Evolutionary conservation across 1,140 invertebrate species (phyloP).

Genomic region (Sarcophaga peregrina): DNA sequence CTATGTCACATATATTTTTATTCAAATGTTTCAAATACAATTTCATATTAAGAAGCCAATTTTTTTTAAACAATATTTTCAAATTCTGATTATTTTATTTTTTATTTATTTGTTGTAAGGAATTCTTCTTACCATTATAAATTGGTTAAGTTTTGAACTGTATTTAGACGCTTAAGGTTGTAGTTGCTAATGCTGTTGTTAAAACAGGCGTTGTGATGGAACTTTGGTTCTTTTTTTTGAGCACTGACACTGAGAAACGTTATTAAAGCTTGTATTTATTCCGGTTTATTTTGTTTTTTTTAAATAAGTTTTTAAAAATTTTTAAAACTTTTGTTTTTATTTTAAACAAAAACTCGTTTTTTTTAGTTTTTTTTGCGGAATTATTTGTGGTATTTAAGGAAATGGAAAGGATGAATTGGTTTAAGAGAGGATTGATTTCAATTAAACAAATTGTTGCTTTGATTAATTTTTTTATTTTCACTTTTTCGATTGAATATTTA

Average conservation of each 20-base stretch:
- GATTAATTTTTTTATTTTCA: not conserved
- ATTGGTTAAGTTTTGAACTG: too few species aligned
- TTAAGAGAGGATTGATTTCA: not conserved
- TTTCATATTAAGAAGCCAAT: too few species aligned
- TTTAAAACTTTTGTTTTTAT: not conserved
- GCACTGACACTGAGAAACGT: not conserved
- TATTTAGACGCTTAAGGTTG: too few species aligned
- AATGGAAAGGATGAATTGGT: not conserved
- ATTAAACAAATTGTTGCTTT: conserved; percentile 16
- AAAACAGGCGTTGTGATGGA: too few species aligned
- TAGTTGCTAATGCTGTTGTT: too few species aligned
- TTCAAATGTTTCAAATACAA: too few species aligned
- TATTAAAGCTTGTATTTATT: too few species aligned
- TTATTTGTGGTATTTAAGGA: not conserved
- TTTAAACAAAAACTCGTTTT: not conserved
- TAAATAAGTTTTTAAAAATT: not conserved
- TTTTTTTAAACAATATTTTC: too few species aligned
- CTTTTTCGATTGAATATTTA: not conserved
- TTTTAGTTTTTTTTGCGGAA: not conserved
- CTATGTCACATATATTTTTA: too few species aligned
- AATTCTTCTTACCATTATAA: too few species aligned
- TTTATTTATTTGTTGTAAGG: too few species aligned
- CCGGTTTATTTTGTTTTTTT: not conserved
- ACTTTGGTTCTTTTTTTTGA: not conserved
- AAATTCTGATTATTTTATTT: too few species aligned